These are phyloP conservation scores for Heterohyrax brucei DNA, from an alignment of 2,797 vertebrate species.

Conservation along the genomic window DNA sequence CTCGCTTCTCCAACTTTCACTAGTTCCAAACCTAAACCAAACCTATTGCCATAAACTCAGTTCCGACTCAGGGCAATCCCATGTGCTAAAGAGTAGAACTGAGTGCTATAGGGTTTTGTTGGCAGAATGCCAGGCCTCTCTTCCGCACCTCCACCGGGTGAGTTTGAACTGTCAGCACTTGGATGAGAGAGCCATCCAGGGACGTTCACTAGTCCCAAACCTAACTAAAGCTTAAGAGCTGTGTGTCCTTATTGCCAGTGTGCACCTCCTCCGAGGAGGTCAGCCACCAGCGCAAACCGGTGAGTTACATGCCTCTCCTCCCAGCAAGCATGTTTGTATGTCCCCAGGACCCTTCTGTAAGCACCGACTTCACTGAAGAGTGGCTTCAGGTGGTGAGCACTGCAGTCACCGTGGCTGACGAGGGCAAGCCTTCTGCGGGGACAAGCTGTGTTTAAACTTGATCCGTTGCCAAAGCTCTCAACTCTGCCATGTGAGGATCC, in stretches of 20 bases:
- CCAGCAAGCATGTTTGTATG: background rate
- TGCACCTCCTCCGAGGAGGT: background rate
- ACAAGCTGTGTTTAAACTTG: background rate
- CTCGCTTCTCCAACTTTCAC: background rate
- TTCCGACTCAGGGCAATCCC: background rate
- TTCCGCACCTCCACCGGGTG: too few species aligned
- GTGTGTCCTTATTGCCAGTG: background rate
- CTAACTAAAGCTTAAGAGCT: background rate
- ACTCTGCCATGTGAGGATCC: background rate
- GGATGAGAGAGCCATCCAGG: too few species aligned
- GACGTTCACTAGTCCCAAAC: background rate
- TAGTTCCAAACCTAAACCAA: background rate
- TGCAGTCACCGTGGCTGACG: background rate
- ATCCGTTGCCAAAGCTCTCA: background rate
- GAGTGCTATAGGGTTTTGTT: too few species aligned
- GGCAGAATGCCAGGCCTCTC: too few species aligned
- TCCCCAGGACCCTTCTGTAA: conserved; percentile 22
- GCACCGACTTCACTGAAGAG: background rate
- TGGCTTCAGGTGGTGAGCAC: background rate
- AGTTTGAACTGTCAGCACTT: too few species aligned
- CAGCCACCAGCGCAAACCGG: background rate
- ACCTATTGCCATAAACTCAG: background rate
- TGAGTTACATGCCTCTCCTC: too few species aligned
- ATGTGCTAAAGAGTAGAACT: too few species aligned
- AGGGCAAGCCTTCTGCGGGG: background rate